Conservation (phyloP, 2,797 vertebrate species). For the Acanthurus tractus region DNA sequence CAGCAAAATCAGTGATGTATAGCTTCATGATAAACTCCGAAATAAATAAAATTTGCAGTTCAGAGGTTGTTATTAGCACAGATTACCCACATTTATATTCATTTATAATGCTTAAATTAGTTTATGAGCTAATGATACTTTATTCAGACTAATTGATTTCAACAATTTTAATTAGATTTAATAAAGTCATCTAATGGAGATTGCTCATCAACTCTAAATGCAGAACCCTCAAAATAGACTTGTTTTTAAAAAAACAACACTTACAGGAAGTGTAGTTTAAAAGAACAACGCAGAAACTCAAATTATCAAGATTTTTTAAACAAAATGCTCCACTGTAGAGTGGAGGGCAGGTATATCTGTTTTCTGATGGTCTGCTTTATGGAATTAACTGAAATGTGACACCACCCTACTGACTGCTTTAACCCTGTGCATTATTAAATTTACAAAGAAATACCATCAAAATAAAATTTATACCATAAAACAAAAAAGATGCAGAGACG, state of each 20-base stretch:
- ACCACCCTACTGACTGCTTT: no score
- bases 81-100: not conserved
- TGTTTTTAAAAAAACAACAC: not conserved
- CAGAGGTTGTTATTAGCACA: not conserved
- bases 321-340: not conserved
- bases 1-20: not conserved
- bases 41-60: conserved; percentile 13
- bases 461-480: not conserved
- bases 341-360: not conserved
- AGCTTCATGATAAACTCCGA: not conserved
- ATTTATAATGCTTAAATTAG: not conserved
- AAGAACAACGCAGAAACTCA: not conserved
- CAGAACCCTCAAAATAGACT: not conserved
- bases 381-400: no score
- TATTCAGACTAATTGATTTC: not conserved
- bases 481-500: not conserved
- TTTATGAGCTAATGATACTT: not conserved
- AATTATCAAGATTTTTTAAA: not conserved
- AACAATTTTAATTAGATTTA: not conserved
- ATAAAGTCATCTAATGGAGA: not conserved
- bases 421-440: no score
- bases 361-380: not conserved
- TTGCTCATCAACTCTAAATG: not conserved
- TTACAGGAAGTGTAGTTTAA: not conserved
- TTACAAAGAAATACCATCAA: not conserved